phyloP scores from a whole-genome alignment of 2,888 invertebrate species.

The Odontothrips loti region DNA sequence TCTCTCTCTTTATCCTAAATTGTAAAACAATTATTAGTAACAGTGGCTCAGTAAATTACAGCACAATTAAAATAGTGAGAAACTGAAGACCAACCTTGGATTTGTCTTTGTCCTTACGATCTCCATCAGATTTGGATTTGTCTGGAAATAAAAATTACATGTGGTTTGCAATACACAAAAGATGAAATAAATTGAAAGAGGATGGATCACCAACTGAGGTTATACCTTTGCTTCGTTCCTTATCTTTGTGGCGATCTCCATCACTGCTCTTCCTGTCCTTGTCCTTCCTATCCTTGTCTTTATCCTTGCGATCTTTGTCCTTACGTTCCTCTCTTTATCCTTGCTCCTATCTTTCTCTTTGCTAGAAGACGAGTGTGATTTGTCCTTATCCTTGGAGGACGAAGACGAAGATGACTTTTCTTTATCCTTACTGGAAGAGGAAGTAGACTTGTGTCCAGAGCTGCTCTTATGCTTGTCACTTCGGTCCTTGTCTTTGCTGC shows the following conservation, averaged over 20 bases:
- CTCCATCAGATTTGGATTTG: constrained; percentile 35
- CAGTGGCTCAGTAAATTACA: not conserved
- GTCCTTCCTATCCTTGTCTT: constrained; percentile 48
- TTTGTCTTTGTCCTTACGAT: not conserved
- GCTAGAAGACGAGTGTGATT: constrained; percentile 34
- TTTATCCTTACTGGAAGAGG: constrained; percentile 37
- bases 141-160: constrained; percentile 36
- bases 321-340: constrained; percentile 44
- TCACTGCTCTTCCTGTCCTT: constrained; percentile 42
- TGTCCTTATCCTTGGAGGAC: constrained; percentile 30
- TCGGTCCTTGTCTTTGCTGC: constrained; percentile 39
- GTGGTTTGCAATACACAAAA: not conserved
- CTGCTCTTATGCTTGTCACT: constrained; percentile 38
- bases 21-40: not conserved
- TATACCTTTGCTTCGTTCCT: constrained; percentile 43
- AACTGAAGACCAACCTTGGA: not conserved
- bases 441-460: constrained; percentile 27
- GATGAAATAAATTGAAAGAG: not conserved
- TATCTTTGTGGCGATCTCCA: constrained; percentile 47
- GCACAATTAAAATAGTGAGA: not conserved
- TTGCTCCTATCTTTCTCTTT: constrained; percentile 47
- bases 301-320: constrained; percentile 46
- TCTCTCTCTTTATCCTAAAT: constrained; percentile 12
- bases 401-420: constrained; percentile 32
- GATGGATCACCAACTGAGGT: constrained; percentile 40